A percentile compares a stretch with the other conserved stretches of the same genome.
These are phyloP conservation scores for Crossaster papposus DNA, from an alignment of 53 echinoderm and acorn worm genomes.

Conservation along the genomic window DNA sequence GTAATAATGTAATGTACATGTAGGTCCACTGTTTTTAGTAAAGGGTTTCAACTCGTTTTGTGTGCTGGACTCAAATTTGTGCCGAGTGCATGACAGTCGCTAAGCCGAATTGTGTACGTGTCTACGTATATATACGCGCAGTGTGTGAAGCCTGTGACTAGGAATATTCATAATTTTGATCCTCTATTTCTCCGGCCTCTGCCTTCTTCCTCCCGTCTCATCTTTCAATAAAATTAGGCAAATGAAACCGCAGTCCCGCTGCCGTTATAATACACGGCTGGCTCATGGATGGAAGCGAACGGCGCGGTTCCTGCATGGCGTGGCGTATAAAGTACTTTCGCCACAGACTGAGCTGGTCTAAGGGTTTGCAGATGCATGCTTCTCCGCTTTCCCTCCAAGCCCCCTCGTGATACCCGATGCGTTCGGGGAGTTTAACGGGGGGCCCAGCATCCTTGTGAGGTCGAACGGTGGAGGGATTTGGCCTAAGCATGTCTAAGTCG, in stretches of 20 bases:
- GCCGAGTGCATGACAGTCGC: too few species aligned
- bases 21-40: too few species aligned
- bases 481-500: constrained; percentile 51
- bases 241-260: constrained; percentile 36
- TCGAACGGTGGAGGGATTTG: constrained; percentile 47
- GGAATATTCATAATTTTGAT: constrained; percentile 50
- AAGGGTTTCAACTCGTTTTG: background rate
- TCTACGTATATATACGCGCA: background rate
- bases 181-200: constrained; percentile 11
- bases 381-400: constrained; percentile 4
- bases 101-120: too few species aligned
- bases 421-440: constrained; percentile 15
- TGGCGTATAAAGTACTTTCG: constrained; percentile 32
- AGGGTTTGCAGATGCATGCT: constrained; percentile 46
- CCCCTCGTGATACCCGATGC: constrained; percentile 31
- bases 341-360: constrained; percentile 7
- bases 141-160: constrained; percentile 16
- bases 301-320: background rate
- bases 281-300: background rate
- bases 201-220: constrained; percentile 24
- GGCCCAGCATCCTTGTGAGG: constrained; percentile 44
- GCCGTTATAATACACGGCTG: background rate
- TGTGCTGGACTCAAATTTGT: background rate
- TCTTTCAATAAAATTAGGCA: constrained; percentile 58
- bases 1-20: too few species aligned